A percentile compares a stretch with the other conserved stretches of the same genome.
Conservation (phyloP, 2,888 invertebrate species). For the Tachina grossa region DNA sequence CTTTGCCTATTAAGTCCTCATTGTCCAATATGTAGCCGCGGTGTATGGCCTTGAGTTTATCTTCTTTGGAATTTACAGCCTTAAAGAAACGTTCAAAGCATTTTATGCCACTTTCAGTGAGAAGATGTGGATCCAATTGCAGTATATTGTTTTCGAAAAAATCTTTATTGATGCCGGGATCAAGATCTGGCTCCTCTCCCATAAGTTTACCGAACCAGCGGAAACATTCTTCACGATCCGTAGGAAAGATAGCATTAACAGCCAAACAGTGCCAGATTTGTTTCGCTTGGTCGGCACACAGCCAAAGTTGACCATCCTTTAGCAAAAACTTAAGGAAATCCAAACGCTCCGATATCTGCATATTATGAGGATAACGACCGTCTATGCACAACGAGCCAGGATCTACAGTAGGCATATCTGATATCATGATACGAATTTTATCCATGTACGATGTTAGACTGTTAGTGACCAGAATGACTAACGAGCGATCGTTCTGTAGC, state of each 20-base stretch:
- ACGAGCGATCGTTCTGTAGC: constrained; percentile 94
- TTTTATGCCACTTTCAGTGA: constrained; percentile 98
- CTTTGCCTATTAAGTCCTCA: constrained; percentile 96
- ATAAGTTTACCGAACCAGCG: constrained; percentile 98
- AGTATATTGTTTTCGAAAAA: constrained; percentile 98
- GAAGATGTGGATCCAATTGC: constrained; percentile 93
- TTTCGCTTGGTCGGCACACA: constrained; percentile 98
- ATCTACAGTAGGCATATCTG: constrained; percentile 87
- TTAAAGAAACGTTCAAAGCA: constrained; percentile 87
- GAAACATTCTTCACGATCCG: constrained; percentile 98
- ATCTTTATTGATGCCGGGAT: constrained; percentile 96
- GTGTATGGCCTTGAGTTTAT: constrained; percentile 93
- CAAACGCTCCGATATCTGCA: constrained; percentile 96
- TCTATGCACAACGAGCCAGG: constrained; percentile 88
- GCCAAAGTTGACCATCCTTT: constrained; percentile 98
- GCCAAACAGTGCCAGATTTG: constrained; percentile 98
- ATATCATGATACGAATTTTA: constrained; percentile 86
- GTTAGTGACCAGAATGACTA: constrained; percentile 96
- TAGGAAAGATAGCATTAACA: constrained; percentile 94
- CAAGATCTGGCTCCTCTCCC: constrained; percentile 98
- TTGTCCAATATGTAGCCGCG: constrained; percentile 95
- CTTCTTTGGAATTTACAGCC: constrained; percentile 97
- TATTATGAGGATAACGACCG: constrained; percentile 94
- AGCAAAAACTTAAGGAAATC: constrained; percentile 95
- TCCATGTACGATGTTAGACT: constrained; percentile 96